Evolutionary conservation across 2,888 invertebrate species (phyloP), one percentile per base, ranked within the genome.

Genomic region (Acanthosepion esculentum): DNA sequence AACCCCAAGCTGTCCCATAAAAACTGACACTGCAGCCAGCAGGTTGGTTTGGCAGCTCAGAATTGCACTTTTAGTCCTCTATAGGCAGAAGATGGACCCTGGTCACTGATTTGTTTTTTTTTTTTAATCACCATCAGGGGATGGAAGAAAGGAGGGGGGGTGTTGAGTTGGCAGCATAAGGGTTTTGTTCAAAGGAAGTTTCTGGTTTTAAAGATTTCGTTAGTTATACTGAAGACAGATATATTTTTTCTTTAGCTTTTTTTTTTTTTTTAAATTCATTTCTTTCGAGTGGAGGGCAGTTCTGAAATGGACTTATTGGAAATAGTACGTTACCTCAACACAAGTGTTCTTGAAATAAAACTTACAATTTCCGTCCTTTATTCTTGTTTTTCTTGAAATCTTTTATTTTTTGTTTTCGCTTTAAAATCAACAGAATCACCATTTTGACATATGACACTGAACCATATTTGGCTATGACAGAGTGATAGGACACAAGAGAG

Each of bases 31-130:
- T 78, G 78, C 78, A 78, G 78, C 78, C 78, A 78, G 78, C n/a
- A 94, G 33, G 59, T 94, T 55, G 59, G 33, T 59, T 55, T 64
- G 64, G 64, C 94, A 94, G 94, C 59, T 94, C 29, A 94, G 94
- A 59, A 94, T 94, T 94, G 64, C 64, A 94, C 59, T 59, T 59
- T n/a, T 94, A 48, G 55, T 33, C 64, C 94, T 94, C 18, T 53
- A n/a, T 33, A n/a, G 93, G 93, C 93, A 50, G 29, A 48, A 93
- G 50, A 53, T 93, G 29, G 53, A 48, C 23, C 26, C 92, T 48
- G 23, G 92, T 92, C 92, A 92, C 92, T 78, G 78, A 33, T 20
- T 33, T 33, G 7, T 29, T 23, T 29, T 64, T 64, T 29, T 26
- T 29, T 64, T 29, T 78, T 41, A 41, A 78, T 78, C n/a, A 78